Percentiles rank a stretch among this genome's conserved stretches.
phyloP scores from a whole-genome alignment of 1,140 invertebrate genomes.

The Vanessa tameamea region DNA sequence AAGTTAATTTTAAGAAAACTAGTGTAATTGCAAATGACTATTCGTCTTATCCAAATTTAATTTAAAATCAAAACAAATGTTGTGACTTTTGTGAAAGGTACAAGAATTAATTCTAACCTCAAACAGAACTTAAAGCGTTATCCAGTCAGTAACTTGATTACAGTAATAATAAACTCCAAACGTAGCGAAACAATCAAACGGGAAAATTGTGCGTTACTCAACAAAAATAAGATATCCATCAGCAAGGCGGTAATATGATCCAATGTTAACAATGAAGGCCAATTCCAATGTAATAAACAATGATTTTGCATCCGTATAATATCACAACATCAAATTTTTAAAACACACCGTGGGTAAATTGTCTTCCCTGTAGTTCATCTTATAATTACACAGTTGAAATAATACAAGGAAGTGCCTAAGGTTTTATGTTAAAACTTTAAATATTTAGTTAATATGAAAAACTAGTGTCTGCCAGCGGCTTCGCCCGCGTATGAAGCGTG shows the following conservation, averaged over 20 bases:
- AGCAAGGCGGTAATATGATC: slow-evolving; percentile 54
- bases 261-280: slow-evolving; percentile 55
- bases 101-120: no score
- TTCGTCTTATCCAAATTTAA: no score
- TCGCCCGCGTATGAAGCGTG: no score
- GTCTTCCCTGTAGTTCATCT: neutral
- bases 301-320: slow-evolving; percentile 22
- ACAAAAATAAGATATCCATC: slow-evolving; percentile 60
- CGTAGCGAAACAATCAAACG: slow-evolving; percentile 52
- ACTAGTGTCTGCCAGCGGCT: no score
- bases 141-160: slow-evolving; percentile 17
- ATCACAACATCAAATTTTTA: slow-evolving; percentile 19
- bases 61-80: no score
- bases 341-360: neutral
- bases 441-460: neutral
- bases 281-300: slow-evolving; percentile 50
- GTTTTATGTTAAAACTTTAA: neutral
- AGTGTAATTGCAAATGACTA: no score
- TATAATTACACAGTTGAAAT: neutral
- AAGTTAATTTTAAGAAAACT: no score
- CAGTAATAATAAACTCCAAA: slow-evolving; percentile 44
- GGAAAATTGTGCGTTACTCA: slow-evolving; percentile 51
- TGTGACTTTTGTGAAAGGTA: no score
- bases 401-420: slow-evolving; percentile 6
- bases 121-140: no score